These are phyloP conservation scores for Dolichallabes microphthalmus DNA, from an alignment of 2,113 vertebrate genomes.

Conservation along the genomic window DNA sequence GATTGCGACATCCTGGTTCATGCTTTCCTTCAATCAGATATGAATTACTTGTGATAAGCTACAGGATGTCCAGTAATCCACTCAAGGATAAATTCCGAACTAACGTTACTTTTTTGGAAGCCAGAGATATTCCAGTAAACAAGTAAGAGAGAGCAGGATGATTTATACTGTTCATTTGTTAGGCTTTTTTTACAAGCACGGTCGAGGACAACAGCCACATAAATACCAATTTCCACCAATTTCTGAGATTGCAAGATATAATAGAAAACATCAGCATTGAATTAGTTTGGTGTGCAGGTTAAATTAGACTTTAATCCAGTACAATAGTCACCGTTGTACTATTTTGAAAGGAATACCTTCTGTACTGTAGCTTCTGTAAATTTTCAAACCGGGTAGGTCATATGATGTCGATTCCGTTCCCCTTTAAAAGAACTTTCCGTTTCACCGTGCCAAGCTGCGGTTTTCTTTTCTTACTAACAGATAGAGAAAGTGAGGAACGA, in stretches of 20 bases:
- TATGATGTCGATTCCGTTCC: no score
- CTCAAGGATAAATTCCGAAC: conserved; percentile 12
- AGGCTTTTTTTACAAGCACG: background rate
- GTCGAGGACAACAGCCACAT: background rate
- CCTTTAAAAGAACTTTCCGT: no score
- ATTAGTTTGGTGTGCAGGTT: background rate
- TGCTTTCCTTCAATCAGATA: conserved; percentile 23
- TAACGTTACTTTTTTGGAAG: background rate
- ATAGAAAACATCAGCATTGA: background rate
- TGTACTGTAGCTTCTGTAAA: no score
- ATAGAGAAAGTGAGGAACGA: background rate
- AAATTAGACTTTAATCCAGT: background rate
- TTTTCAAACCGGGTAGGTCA: background rate
- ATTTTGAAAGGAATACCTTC: background rate
- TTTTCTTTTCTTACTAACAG: background rate
- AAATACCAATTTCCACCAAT: background rate
- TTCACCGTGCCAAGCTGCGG: background rate
- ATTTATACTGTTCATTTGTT: background rate
- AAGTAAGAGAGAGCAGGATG: background rate
- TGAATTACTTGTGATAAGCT: background rate
- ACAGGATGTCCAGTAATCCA: conserved; percentile 25
- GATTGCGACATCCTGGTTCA: conserved; percentile 4
- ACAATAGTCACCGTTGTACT: background rate
- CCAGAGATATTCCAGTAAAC: background rate
- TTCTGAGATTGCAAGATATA: background rate